A percentile compares a stretch with the other conserved stretches of the same genome.
Conservation (phyloP, 2,888 invertebrate genomes). For the Bunonema sp. region DNA sequence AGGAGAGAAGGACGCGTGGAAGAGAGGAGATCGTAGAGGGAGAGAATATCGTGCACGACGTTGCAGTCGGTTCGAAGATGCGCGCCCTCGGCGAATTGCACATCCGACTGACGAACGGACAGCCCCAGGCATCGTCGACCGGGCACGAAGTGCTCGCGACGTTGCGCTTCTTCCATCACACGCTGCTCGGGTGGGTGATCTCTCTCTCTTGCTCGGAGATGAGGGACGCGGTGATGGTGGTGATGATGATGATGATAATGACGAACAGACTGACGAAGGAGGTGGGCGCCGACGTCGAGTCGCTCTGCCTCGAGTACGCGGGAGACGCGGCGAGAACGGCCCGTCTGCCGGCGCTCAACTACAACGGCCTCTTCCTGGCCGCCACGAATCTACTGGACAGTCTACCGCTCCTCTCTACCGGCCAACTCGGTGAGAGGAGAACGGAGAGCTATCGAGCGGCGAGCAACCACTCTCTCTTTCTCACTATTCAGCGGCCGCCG, state of each 20-base stretch:
- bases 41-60: background rate
- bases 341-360: conserved; percentile 86
- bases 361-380: conserved; percentile 82
- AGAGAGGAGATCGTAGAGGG: background rate
- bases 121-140: conserved; percentile 55
- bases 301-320: conserved; percentile 52
- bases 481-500: conserved; percentile 65
- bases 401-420: conserved; percentile 75
- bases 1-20: background rate
- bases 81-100: conserved; percentile 90
- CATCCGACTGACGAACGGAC: conserved; percentile 60
- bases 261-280: too few species aligned
- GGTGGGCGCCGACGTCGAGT: too few species aligned
- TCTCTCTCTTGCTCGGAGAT: conserved; percentile 51
- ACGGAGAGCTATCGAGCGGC: background rate
- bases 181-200: conserved; percentile 68
- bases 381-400: conserved; percentile 76
- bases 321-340: conserved; percentile 57
- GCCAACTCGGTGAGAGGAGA: conserved; percentile 47
- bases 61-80: conserved; percentile 59
- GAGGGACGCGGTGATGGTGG: conserved; percentile 43
- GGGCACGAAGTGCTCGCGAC: conserved; percentile 91
- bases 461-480: background rate
- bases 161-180: conserved; percentile 91
- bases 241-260: too few species aligned